A percentile compares a stretch with the other conserved stretches of the same genome.
These are phyloP conservation scores for Chaetops frenatus DNA, from an alignment of 2,113 vertebrate genomes.

Conservation along the genomic window DNA sequence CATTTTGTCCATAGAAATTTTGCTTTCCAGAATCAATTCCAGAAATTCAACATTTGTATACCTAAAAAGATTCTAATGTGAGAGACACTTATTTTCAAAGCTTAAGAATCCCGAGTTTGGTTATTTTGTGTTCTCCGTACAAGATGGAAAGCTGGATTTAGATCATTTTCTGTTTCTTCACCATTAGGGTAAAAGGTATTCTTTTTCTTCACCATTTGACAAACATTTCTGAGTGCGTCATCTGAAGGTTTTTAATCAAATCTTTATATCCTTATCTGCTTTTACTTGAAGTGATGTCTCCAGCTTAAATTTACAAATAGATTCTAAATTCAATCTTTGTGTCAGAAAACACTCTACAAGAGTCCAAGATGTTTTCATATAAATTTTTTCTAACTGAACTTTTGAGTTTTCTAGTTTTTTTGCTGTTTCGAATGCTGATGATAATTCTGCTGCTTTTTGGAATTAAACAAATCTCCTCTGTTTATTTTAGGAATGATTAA, in stretches of 20 bases:
- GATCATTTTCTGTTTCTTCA: not conserved
- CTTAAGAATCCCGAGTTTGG: not conserved
- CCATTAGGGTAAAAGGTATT: not conserved
- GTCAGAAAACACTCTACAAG: not conserved
- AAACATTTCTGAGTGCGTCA: not conserved
- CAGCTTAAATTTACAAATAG: not conserved
- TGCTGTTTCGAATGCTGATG: not conserved
- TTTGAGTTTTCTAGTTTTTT: not conserved
- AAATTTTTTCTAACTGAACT: not conserved
- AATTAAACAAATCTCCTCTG: not conserved
- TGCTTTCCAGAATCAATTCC: not conserved
- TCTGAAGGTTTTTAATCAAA: not conserved
- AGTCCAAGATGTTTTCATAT: not conserved
- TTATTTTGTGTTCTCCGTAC: not conserved
- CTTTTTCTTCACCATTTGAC: not conserved
- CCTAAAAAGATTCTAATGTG: not conserved
- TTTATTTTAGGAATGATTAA: not conserved
- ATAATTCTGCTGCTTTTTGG: not conserved
- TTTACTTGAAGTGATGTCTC: not conserved
- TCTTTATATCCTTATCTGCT: not conserved
- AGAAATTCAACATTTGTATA: not conserved
- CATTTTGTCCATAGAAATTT: not conserved
- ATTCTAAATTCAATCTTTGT: not conserved
- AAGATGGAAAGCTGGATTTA: not conserved
- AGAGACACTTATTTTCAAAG: not conserved